These are phyloP conservation scores for Sympetrum striolatum DNA, from an alignment of 2,888 invertebrate species.

Conservation along the genomic window DNA sequence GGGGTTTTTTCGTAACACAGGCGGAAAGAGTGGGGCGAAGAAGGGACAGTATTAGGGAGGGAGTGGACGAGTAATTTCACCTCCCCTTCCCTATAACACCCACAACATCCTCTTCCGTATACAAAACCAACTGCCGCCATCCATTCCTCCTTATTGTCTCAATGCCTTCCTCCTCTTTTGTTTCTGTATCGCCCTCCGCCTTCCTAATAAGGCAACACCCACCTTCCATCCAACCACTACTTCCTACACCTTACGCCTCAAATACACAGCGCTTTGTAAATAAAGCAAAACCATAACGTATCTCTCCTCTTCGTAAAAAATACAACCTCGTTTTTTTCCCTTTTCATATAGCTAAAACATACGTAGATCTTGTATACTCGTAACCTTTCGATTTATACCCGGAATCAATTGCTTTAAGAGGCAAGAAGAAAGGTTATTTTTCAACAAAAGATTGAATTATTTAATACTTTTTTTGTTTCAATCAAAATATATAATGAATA, in stretches of 20 bases:
- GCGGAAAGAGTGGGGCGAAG: not conserved
- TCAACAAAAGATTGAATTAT: no score
- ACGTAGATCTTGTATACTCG: no score
- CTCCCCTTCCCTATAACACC: not conserved
- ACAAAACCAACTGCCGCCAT: not conserved
- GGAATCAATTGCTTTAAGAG: no score
- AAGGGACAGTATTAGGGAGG: not conserved
- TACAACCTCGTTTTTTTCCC: no score
- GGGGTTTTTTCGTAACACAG: constrained; percentile 21
- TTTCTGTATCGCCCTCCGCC: constrained; percentile 15
- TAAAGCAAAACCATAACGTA: not conserved
- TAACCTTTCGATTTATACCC: no score
- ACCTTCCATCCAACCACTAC: not conserved
- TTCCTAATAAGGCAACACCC: constrained; percentile 28
- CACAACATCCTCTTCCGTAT: constrained; percentile 36
- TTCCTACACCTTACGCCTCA: not conserved
- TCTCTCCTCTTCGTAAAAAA: not conserved
- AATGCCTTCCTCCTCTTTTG: constrained; percentile 28
- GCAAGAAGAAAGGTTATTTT: no score
- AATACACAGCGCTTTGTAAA: not conserved
- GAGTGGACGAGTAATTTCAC: not conserved
- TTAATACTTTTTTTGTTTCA: no score
- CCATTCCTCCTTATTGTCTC: constrained; percentile 22
- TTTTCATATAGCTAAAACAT: no score
- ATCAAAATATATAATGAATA: no score